These are phyloP conservation scores for Eupristina koningsbergeri DNA, from an alignment of 1,140 invertebrate species.

Conservation along the genomic window DNA sequence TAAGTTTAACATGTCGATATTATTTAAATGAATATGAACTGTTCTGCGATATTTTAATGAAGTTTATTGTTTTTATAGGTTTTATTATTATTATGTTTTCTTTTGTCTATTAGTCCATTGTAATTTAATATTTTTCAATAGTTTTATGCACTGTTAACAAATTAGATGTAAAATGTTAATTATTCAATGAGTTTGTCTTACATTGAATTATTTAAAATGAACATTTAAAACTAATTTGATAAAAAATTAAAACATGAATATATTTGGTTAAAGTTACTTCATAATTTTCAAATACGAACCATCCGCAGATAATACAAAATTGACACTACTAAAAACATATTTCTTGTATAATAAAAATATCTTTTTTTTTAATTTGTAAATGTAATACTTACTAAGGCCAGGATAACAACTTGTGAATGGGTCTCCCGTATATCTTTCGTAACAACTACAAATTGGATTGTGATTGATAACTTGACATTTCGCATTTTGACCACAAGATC, in stretches of 20 bases:
- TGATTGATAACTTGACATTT: constrained; percentile 81
- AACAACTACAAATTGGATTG: constrained; percentile 81
- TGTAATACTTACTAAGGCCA: constrained; percentile 73
- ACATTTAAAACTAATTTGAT: neutral
- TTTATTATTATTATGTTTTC: neutral
- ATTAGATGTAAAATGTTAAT: constrained; percentile 7
- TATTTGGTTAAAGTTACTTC: constrained; percentile 28
- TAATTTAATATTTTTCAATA: constrained; percentile 25
- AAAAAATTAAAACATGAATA: neutral
- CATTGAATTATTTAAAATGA: neutral
- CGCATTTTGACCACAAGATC: constrained; percentile 81
- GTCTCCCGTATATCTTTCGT: constrained; percentile 83
- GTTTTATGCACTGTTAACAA: constrained; percentile 30
- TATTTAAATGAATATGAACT: neutral
- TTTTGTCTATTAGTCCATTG: constrained; percentile 43
- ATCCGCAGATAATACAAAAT: constrained; percentile 1
- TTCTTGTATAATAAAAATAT: constrained; percentile 10
- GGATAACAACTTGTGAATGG: constrained; percentile 81
- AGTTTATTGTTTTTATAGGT: neutral
- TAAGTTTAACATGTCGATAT: neutral
- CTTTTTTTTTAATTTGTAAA: neutral
- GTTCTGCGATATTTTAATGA: neutral
- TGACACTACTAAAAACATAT: constrained; percentile 31
- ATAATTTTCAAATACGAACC: constrained; percentile 42
- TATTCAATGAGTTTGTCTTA: constrained; percentile 13